Conservation (phyloP, 2,113 vertebrate species). For the Myrmecophaga tridactyla region DNA sequence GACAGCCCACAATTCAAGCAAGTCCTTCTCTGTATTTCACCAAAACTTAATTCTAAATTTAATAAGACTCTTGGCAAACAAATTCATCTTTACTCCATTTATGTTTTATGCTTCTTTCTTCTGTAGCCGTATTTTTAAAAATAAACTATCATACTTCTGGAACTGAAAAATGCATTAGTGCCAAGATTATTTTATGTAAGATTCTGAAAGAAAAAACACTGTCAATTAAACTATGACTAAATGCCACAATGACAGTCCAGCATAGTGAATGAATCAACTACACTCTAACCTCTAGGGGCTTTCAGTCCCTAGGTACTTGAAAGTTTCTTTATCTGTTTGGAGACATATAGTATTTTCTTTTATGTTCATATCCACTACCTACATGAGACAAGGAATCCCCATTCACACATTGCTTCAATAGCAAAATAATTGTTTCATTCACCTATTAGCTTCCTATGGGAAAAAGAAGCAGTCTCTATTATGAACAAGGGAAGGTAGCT, state of each 20-base stretch:
- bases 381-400: not conserved
- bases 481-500: too few relatives aligned
- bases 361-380: slow-evolving; percentile 14
- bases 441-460: not conserved
- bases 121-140: slow-evolving; percentile 19
- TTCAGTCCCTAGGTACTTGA: not conserved
- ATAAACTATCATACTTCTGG: not conserved
- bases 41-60: slow-evolving; percentile 22
- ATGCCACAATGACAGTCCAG: not conserved
- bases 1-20: not conserved
- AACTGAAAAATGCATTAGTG: not conserved
- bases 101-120: not conserved
- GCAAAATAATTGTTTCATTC: not conserved
- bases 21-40: slow-evolving; percentile 8
- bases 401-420: not conserved
- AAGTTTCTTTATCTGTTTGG: not conserved
- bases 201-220: slow-evolving; percentile 22
- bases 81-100: not conserved
- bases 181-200: slow-evolving; percentile 37
- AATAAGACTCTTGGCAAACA: not conserved
- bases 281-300: not conserved
- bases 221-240: slow-evolving; percentile 54
- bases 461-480: too few relatives aligned
- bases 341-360: not conserved
- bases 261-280: not conserved